Percentiles rank a stretch among this genome's conserved stretches.
phyloP scores from a whole-genome alignment of 2,888 invertebrate species.

The Apocheima hispidaria region DNA sequence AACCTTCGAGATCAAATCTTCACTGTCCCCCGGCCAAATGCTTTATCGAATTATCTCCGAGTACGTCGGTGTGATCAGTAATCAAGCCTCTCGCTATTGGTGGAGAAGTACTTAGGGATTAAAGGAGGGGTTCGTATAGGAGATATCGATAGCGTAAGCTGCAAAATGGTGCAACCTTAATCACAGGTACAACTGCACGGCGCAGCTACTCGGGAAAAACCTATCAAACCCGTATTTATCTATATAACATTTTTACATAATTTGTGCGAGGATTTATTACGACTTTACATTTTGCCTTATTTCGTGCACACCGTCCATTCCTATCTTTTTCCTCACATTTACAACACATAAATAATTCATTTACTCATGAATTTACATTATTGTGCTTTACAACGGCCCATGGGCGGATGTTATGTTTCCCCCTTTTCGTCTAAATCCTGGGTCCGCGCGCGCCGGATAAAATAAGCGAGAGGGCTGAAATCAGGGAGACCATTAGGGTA shows the following conservation, averaged over 20 bases:
- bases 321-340: slow-evolving; percentile 20
- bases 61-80: slow-evolving; percentile 51
- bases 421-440: slow-evolving; percentile 12
- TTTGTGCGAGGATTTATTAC: slow-evolving; percentile 13
- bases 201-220: not conserved
- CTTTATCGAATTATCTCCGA: slow-evolving; percentile 41
- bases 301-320: slow-evolving; percentile 8
- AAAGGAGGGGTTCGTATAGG: slow-evolving; percentile 19
- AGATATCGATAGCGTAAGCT: too few species aligned
- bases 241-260: not conserved
- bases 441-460: slow-evolving; percentile 24
- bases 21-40: slow-evolving; percentile 24
- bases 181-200: not conserved
- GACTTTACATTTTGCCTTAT: slow-evolving; percentile 5
- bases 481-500: slow-evolving; percentile 33
- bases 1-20: slow-evolving; percentile 32
- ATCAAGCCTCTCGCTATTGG: slow-evolving; percentile 49
- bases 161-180: too few species aligned
- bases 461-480: slow-evolving; percentile 27
- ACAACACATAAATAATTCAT: slow-evolving; percentile 28
- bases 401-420: slow-evolving; percentile 8
- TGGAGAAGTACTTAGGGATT: slow-evolving; percentile 35
- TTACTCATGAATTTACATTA: slow-evolving; percentile 26
- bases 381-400: slow-evolving; percentile 17
- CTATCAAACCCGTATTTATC: slow-evolving; percentile 18